Evolutionary conservation across 1,140 invertebrate genomes (phyloP), one percentile per base, ranked within the genome.

Genomic region (Lordiphosa stackelbergi): DNA sequence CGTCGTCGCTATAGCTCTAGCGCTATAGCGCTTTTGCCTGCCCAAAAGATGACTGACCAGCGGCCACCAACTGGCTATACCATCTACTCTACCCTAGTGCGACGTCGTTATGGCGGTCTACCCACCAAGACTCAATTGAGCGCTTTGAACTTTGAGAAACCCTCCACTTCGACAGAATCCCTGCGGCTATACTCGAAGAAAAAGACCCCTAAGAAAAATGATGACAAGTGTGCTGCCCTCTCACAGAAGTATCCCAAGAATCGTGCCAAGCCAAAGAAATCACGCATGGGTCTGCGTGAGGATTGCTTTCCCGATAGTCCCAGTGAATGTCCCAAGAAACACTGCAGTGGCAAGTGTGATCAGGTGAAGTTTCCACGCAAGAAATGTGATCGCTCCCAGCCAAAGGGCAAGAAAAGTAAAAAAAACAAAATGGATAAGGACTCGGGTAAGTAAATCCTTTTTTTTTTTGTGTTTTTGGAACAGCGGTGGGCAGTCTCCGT

Each of bases 1-100:
- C 72, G 77, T 5, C 77, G 77, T 3, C 47, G 49, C 35, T 81
- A 81, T 28, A 43, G 48, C 6, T 52, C 36, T 3, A 43, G 48
- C 6, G 55, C 36, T 3, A n/a, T n/a, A n/a, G n/a, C n/a, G n/a
- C n/a, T n/a, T n/a, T 28, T 53, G 40, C 49, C 59, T 2, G 51
- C 24, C 22, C 1, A 8, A 7, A 37, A 36, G 28, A 19, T 2
- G 1, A 4, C 12, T 1, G 7, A 2, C 19, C 22, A 34, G 31
- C 1, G 10, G 5, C 9, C 42, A 46, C 51, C 51, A 1, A 24
- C 66, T 2, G 24, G 45, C 0, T 66, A 61, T n/a, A 36, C n/a
- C 2, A 53, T 66, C 4, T 55, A 37, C 54, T 38, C 51, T 0
- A 34, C 16, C 2, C 41, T 53, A 2, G 4, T 66, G 9, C 45